phyloP scores from a whole-genome alignment of 2,888 invertebrate genomes.

The Bellardia bayeri region DNA sequence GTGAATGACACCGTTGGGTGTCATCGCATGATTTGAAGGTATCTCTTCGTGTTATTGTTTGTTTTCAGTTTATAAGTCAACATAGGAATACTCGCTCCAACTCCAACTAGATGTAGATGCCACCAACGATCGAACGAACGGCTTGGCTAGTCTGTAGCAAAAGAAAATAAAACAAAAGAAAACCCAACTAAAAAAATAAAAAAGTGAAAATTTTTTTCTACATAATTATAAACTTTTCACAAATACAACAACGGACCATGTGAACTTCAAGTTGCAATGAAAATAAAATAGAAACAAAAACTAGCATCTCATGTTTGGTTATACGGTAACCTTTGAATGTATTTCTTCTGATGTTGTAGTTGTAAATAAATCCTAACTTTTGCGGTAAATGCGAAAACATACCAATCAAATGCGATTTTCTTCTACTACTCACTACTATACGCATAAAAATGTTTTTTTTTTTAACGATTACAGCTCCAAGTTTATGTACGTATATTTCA shows the following conservation, averaged over 20 bases:
- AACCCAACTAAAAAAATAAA: constrained; percentile 26
- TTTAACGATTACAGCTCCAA: not conserved
- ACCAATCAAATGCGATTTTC: constrained; percentile 39
- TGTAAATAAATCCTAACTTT: constrained; percentile 44
- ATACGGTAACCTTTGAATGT: constrained; percentile 3
- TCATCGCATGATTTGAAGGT: constrained; percentile 72
- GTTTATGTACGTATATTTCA: not conserved
- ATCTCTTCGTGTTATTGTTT: constrained; percentile 63
- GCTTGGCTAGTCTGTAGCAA: not conserved
- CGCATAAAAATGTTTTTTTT: constrained; percentile 59
- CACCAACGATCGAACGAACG: constrained; percentile 21
- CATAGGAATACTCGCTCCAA: constrained; percentile 1
- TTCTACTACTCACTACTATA: constrained; percentile 17
- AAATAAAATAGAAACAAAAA: constrained; percentile 10
- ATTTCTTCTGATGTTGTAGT: constrained; percentile 15
- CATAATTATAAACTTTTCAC: constrained; percentile 70
- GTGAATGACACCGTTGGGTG: constrained; percentile 73
- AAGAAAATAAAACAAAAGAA: constrained; percentile 34
- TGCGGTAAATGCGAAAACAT: constrained; percentile 55
- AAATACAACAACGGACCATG: constrained; percentile 49
- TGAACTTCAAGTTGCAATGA: constrained; percentile 58
- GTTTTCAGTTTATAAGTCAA: constrained; percentile 37
- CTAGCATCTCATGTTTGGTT: constrained; percentile 30
- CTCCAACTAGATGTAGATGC: constrained; percentile 18
- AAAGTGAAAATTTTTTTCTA: constrained; percentile 70